Percentiles rank a stretch among this genome's conserved stretches.
Conservation (phyloP, 2,888 invertebrate species). For the Caenorhabditis wallacei region DNA sequence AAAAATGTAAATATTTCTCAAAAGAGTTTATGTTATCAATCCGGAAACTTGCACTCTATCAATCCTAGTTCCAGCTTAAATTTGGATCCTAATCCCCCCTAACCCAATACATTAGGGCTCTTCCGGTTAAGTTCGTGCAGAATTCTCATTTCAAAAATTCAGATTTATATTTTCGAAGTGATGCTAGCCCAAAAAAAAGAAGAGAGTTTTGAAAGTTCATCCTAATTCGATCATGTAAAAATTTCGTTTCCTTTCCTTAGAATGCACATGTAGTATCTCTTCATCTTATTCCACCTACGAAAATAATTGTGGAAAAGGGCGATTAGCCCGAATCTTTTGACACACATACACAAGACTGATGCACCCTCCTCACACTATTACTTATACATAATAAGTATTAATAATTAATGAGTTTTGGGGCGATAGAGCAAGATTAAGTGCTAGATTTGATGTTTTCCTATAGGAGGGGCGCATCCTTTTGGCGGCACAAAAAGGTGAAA, state of each 20-base stretch:
- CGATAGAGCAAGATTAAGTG: slow-evolving; percentile 56
- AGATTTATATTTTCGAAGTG: slow-evolving; percentile 35
- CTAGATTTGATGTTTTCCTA: slow-evolving; percentile 56
- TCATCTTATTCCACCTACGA: slow-evolving; percentile 43
- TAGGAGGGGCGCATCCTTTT: slow-evolving; percentile 42
- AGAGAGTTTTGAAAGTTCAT: slow-evolving; percentile 51
- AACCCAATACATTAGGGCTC: slow-evolving; percentile 2
- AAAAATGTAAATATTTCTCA: slow-evolving; percentile 7
- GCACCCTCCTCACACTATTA: slow-evolving; percentile 61
- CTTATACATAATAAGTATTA: slow-evolving; percentile 67
- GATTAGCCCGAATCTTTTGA: slow-evolving; percentile 48
- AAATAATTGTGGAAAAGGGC: slow-evolving; percentile 52
- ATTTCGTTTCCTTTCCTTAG: slow-evolving; percentile 29
- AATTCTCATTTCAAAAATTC: slow-evolving; percentile 14
- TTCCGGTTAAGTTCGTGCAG: slow-evolving; percentile 52
- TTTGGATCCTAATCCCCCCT: slow-evolving; percentile 25
- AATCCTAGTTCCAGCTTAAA: slow-evolving; percentile 24
- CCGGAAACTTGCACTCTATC: slow-evolving; percentile 58
- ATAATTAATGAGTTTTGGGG: slow-evolving; percentile 64
- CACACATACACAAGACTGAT: slow-evolving; percentile 44
- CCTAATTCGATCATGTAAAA: slow-evolving; percentile 50
- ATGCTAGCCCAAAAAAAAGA: slow-evolving; percentile 31
- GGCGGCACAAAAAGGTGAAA: slow-evolving; percentile 17
- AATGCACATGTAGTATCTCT: background rate
- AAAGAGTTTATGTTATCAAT: slow-evolving; percentile 14